Percentiles rank a stretch among this genome's conserved stretches.
Evolutionary conservation across 2,888 invertebrate species (phyloP).

Genomic region (Clunio marinus): DNA sequence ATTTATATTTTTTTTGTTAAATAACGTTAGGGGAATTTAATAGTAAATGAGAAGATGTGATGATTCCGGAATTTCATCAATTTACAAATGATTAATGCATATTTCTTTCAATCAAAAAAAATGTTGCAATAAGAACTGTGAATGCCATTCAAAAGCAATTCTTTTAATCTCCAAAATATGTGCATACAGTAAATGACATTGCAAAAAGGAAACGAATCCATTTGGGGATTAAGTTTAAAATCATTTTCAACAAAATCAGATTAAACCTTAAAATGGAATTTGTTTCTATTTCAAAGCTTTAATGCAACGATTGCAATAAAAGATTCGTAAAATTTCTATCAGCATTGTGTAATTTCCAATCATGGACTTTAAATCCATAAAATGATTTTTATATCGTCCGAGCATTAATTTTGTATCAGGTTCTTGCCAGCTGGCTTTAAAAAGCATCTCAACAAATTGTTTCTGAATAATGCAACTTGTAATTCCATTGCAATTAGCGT

Average conservation of each 20-base stretch:
- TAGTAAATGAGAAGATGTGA: no score
- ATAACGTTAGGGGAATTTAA: no score
- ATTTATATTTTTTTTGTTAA: no score
- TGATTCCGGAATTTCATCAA: no score
- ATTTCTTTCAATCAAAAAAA: no score
- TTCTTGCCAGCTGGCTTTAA: background rate
- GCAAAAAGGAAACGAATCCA: no score
- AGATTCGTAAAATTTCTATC: background rate
- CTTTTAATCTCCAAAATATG: no score
- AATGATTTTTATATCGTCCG: background rate
- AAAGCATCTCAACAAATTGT: constrained; percentile 13
- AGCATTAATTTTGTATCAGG: background rate
- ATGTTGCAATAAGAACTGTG: no score
- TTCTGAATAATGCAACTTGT: constrained; percentile 31
- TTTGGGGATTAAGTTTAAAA: constrained; percentile 33
- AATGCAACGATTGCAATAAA: background rate
- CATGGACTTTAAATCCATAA: background rate
- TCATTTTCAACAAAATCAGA: constrained; percentile 14
- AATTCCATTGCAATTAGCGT: constrained; percentile 33
- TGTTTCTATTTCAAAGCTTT: constrained; percentile 21
- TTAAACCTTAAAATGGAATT: background rate
- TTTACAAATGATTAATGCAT: no score
- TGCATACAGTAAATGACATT: no score
- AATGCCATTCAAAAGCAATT: no score
- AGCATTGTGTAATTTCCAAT: background rate